A percentile compares a stretch with the other conserved stretches of the same genome.
These are phyloP conservation scores for Bombycilla garrulus DNA, from an alignment of 2,113 vertebrate genomes.

Conservation along the genomic window DNA sequence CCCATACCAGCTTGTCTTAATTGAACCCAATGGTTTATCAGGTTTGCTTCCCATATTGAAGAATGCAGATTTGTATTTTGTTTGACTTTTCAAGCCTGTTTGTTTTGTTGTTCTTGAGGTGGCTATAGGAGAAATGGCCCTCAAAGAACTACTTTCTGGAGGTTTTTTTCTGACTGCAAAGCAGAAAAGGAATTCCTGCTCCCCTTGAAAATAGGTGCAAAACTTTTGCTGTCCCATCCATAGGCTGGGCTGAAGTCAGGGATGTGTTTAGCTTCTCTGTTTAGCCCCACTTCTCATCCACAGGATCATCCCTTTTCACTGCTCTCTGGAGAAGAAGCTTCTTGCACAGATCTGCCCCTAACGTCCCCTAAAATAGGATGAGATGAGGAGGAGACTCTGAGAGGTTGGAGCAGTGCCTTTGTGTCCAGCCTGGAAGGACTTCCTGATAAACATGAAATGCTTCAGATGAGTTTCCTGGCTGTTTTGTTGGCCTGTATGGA, in stretches of 20 bases:
- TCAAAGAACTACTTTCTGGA: not conserved
- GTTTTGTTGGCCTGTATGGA: not conserved
- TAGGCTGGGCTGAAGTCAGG: not conserved
- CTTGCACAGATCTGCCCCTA: not conserved
- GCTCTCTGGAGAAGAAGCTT: not conserved
- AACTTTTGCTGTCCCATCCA: not conserved
- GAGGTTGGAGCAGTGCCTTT: not conserved
- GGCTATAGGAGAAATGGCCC: not conserved
- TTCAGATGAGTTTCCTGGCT: not conserved
- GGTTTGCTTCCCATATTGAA: not conserved
- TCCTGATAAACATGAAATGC: not conserved
- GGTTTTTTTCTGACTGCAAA: not conserved
- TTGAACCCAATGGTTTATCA: not conserved
- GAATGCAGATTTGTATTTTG: not conserved
- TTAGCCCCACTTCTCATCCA: not conserved
- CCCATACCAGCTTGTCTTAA: not conserved
- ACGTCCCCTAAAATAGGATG: not conserved
- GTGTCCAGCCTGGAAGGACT: not conserved
- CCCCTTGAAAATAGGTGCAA: fast-evolving
- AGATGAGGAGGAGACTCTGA: not conserved
- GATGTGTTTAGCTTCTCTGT: not conserved
- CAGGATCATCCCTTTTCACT: not conserved
- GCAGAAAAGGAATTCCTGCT: not conserved
- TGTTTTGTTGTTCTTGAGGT: not conserved
- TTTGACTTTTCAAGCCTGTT: not conserved